Conservation (phyloP, 1,140 invertebrate species). For the Euborellia annulipes region DNA sequence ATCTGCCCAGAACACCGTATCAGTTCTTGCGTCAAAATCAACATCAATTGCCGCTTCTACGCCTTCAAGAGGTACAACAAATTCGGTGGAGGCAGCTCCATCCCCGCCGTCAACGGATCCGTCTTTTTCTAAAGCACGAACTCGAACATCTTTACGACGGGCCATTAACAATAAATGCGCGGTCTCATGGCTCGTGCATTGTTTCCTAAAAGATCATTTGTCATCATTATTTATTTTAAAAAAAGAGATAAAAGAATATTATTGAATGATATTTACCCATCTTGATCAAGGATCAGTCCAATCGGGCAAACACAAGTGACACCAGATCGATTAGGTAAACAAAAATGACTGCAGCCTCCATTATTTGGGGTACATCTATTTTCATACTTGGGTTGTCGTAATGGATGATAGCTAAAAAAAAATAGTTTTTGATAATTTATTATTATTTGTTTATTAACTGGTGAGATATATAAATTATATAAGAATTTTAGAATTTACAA, state of each 20-base stretch:
- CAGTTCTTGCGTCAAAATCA: conserved; percentile 63
- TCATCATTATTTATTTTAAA: not conserved
- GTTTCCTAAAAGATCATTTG: not conserved
- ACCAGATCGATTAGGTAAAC: conserved; percentile 54
- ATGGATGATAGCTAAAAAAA: conserved; percentile 48
- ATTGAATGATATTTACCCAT: conserved; percentile 31
- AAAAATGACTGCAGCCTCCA: conserved; percentile 79
- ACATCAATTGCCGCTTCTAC: conserved; percentile 68
- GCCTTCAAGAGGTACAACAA: conserved; percentile 57
- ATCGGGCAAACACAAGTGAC: conserved; percentile 71
- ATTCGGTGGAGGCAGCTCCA: conserved; percentile 24
- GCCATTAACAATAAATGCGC: conserved; percentile 46
- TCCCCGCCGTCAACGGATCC: conserved; percentile 40
- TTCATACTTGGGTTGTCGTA: conserved; percentile 55
- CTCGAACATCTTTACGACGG: conserved; percentile 60
- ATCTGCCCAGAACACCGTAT: conserved; percentile 79
- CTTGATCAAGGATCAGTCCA: conserved; percentile 54
- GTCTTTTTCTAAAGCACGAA: conserved; percentile 43
- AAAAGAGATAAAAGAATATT: not conserved
- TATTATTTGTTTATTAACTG: too few relatives aligned
- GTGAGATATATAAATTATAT: too few relatives aligned
- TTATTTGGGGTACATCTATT: conserved; percentile 59
- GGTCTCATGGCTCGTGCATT: too few relatives aligned
- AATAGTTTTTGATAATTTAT: not conserved
- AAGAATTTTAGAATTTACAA: too few relatives aligned